phyloP scores from a whole-genome alignment of 2,113 vertebrate genomes.

The Amazona guildingii region DNA sequence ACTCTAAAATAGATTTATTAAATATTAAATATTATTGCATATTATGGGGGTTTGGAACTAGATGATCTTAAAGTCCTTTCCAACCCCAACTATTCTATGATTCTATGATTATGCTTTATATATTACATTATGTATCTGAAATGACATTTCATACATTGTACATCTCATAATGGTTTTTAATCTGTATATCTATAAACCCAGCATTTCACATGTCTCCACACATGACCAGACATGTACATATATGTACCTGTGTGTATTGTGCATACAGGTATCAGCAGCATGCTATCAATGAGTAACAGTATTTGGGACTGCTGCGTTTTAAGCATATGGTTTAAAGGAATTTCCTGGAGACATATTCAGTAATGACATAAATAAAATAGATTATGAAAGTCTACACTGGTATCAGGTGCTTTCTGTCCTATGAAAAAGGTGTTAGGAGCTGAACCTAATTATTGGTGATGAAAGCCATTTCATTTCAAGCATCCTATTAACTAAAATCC shows the following conservation, averaged over 20 bases:
- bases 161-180: neutral
- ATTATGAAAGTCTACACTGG: neutral
- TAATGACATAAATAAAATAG: neutral
- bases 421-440: neutral
- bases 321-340: neutral
- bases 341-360: neutral
- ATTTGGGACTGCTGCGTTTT: neutral
- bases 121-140: neutral
- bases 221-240: neutral
- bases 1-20: neutral
- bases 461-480: slow-evolving; percentile 62
- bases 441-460: slow-evolving; percentile 42
- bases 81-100: neutral
- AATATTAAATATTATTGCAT: neutral
- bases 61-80: neutral
- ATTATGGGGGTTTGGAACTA: neutral
- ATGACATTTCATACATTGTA: neutral
- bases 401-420: neutral
- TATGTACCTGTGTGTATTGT: neutral
- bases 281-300: neutral
- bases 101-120: neutral
- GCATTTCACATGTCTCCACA: neutral
- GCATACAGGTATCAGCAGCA: neutral
- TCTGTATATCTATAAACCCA: neutral
- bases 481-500: slow-evolving; percentile 73